These are phyloP conservation scores for Ectemnius lituratus DNA, from an alignment of 2,888 invertebrate species.

Conservation along the genomic window DNA sequence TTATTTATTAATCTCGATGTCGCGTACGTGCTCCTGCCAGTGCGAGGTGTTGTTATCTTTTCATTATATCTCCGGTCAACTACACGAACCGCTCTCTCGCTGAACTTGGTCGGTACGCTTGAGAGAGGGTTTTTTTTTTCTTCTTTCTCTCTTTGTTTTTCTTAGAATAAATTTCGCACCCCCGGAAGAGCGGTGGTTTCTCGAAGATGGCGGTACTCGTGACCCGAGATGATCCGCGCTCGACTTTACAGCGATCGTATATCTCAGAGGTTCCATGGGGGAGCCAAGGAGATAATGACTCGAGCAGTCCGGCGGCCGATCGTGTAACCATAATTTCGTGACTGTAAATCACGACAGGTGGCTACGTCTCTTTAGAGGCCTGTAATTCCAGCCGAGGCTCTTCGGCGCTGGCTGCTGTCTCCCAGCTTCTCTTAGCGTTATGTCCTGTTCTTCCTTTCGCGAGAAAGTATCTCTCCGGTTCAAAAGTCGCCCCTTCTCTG, in stretches of 20 bases:
- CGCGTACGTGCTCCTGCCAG: constrained; percentile 30
- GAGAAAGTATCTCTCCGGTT: constrained; percentile 23
- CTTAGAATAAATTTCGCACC: neutral
- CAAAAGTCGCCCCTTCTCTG: constrained; percentile 46
- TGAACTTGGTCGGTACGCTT: neutral
- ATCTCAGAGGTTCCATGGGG: constrained; percentile 57
- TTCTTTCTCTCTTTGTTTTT: neutral
- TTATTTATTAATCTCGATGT: constrained; percentile 49
- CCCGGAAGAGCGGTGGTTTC: too few species aligned
- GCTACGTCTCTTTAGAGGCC: constrained; percentile 56
- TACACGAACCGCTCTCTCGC: neutral
- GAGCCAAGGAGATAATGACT: constrained; percentile 52
- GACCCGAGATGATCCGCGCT: constrained; percentile 34
- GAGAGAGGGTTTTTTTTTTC: neutral
- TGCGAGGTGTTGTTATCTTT: constrained; percentile 41
- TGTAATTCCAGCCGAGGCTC: constrained; percentile 55
- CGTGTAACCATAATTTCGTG: constrained; percentile 63
- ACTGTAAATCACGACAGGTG: constrained; percentile 66
- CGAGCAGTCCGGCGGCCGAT: constrained; percentile 48
- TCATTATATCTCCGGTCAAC: constrained; percentile 35
- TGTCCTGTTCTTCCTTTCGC: neutral
- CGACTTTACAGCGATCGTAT: constrained; percentile 57
- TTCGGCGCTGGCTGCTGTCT: neutral
- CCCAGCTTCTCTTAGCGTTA: too few species aligned
- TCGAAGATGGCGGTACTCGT: constrained; percentile 1